phyloP scores from a whole-genome alignment of 1,140 invertebrate species.

The Cydia amplana region DNA sequence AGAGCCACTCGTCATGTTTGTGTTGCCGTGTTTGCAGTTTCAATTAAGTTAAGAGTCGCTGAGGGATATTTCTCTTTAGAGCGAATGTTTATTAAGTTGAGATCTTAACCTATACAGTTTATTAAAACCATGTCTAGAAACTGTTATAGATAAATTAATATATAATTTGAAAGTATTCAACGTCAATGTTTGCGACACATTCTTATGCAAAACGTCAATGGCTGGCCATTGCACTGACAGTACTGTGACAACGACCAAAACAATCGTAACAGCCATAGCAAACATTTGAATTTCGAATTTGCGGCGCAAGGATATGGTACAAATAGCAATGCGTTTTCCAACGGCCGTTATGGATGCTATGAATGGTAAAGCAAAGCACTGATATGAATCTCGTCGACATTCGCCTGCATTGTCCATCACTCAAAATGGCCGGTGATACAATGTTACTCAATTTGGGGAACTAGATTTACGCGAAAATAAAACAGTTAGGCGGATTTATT shows the following conservation, averaged over 20 bases:
- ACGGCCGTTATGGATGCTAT: too few species aligned
- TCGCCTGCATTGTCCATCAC: background rate
- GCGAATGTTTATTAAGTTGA: background rate
- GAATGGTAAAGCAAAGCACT: too few species aligned
- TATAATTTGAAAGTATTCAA: too few species aligned
- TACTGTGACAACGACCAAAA: background rate
- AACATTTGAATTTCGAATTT: too few species aligned
- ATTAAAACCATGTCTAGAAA: too few species aligned
- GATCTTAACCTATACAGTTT: background rate
- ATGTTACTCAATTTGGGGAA: slow-evolving; percentile 15
- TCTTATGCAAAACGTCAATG: background rate
- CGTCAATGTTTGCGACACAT: background rate
- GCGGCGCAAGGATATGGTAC: too few species aligned
- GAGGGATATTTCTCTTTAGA: background rate
- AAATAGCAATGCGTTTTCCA: too few species aligned
- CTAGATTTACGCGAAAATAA: background rate
- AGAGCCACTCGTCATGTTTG: background rate
- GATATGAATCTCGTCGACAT: background rate
- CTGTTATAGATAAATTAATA: too few species aligned
- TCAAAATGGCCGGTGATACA: background rate
- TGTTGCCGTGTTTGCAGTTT: background rate
- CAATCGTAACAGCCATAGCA: too few species aligned
- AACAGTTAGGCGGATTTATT: background rate
- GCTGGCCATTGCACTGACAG: background rate
- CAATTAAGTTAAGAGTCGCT: background rate